phyloP scores from a whole-genome alignment of 2,888 invertebrate species.

The Himalopsyche tibetana region DNA sequence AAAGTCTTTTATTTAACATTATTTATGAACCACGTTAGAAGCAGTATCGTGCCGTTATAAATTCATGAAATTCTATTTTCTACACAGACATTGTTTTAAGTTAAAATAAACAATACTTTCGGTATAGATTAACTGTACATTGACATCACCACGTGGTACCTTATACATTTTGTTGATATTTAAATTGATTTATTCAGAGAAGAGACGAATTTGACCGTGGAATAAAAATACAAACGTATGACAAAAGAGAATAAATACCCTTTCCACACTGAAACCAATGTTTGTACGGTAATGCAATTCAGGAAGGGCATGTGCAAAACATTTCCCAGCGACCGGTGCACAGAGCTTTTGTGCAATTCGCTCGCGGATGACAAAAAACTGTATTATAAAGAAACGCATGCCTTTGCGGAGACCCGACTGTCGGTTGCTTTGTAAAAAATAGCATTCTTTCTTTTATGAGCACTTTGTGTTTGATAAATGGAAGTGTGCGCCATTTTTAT shows the following conservation, averaged over 20 bases:
- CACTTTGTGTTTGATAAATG: conserved; percentile 16
- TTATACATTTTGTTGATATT: no score
- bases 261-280: neutral
- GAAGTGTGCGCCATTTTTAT: neutral
- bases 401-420: neutral
- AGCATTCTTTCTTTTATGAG: neutral
- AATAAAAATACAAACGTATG: no score
- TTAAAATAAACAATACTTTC: no score
- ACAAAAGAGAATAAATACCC: neutral
- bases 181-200: no score
- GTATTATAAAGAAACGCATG: neutral
- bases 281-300: neutral
- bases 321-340: neutral
- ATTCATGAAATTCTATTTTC: no score
- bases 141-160: no score
- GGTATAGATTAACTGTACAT: no score
- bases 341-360: neutral
- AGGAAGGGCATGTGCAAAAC: neutral
- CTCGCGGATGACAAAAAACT: neutral
- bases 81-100: no score
- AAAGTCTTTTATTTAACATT: no score
- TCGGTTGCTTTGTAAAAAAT: conserved; percentile 27
- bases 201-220: no score
- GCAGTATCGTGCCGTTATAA: no score
- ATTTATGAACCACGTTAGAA: no score